Base-by-base conservation (phyloP, 2,113 vertebrate genomes). In the Actenoides hombroni region DNA sequence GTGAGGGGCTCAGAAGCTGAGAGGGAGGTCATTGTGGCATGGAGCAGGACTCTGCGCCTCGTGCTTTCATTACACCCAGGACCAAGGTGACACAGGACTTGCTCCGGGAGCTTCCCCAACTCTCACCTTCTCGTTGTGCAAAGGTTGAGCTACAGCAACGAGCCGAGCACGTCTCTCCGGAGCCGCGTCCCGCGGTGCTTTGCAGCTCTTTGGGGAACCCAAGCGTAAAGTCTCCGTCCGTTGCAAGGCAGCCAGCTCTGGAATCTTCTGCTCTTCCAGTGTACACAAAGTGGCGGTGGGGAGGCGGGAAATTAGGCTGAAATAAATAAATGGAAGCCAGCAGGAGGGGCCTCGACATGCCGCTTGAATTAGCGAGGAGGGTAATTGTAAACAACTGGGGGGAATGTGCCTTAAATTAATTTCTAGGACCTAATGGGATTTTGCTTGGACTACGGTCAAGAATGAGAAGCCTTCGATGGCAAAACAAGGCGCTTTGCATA, bases 361-460 rank as follows among this genome's bases (percentile, higher is more conserved):
- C 49, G 92, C 92, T 92, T 64, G 74, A 75, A 82, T 87, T 60
- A 76, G 61, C 3, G 24, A 13, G 14, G 87, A 68, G 74, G 20
- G 28, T 80, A 76, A 95, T 76, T 82, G 95, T 44, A 96, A 97
- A 92, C 94, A 94, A 71, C 87, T 16, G 49, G 70, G 67, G 70
- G 61, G 76, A 95, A 95, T 74, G 94, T 71, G 95, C 94, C 94
- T 96, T 68, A 54, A 94, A 94, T 95, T 93, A 91, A 90, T 79
- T 84, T 78, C 59, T 59, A 90, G 90, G 90, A 60, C 35, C 92
- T 93, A 64, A 89, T 94, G 94, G 94, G 94, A 83, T 96, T 95
- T 96, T 68, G 61, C 75, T 94, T 96, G 95, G 94, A 82, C 78
- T 9, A 0, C 1, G 87, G 78, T 92, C 96, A 95, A 33, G 90